phyloP scores from a whole-genome alignment of 1,140 invertebrate genomes.

The Apis dorsata region DNA sequence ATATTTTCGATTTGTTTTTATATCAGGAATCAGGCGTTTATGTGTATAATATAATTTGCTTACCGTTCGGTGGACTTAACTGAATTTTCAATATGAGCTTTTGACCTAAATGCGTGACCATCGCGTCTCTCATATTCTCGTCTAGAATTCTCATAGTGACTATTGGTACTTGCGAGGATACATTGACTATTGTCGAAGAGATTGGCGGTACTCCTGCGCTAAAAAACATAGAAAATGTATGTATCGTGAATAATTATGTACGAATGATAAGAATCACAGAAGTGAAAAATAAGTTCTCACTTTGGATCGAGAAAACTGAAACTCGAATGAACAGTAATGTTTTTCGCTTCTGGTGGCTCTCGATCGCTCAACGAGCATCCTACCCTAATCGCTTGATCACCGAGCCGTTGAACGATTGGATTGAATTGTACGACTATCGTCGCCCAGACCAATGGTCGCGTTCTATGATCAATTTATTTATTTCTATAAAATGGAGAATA shows the following conservation, averaged over 20 bases:
- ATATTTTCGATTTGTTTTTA: no score
- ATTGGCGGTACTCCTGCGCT: conserved; percentile 74
- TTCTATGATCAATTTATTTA: conserved; percentile 59
- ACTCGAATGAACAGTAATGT: conserved; percentile 75
- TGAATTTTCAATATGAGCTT: conserved; percentile 77
- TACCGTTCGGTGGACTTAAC: conserved; percentile 75
- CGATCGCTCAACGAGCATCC: conserved; percentile 79
- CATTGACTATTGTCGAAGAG: conserved; percentile 70
- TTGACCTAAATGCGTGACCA: conserved; percentile 76
- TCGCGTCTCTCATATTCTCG: conserved; percentile 62
- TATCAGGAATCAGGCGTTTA: no score
- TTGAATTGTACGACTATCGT: conserved; percentile 83
- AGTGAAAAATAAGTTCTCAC: conserved; percentile 60
- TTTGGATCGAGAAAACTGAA: conserved; percentile 75
- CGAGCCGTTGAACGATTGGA: conserved; percentile 82
- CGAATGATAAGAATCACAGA: background rate
- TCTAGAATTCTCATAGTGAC: conserved; percentile 73
- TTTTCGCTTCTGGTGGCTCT: conserved; percentile 69
- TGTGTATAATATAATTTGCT: background rate
- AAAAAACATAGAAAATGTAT: background rate
- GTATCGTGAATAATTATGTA: background rate
- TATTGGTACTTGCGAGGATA: conserved; percentile 65
- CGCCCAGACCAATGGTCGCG: conserved; percentile 75
- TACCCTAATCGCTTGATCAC: conserved; percentile 81
- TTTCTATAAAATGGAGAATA: background rate